Percentiles rank a stretch among this genome's conserved stretches.
These are phyloP conservation scores for Metaphire vulgaris DNA, from an alignment of 1,140 invertebrate species.

Conservation along the genomic window DNA sequence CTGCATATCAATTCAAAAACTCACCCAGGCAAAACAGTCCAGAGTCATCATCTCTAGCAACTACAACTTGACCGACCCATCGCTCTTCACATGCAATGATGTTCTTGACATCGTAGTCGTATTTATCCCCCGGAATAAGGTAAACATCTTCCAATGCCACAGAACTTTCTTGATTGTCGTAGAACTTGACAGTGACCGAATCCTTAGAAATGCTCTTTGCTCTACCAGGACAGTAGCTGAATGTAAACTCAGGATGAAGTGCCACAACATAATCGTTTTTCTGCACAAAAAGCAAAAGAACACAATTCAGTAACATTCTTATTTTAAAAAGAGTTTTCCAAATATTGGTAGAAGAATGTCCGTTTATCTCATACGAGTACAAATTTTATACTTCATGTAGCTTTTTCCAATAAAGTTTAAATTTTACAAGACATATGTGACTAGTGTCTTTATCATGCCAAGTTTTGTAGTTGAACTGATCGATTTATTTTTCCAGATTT, in stretches of 20 bases:
- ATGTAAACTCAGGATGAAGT: constrained; percentile 37
- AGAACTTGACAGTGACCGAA: constrained; percentile 36
- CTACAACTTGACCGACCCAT: constrained; percentile 38
- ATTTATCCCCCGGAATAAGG: constrained; percentile 36
- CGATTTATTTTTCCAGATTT: too few species aligned
- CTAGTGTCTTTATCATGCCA: too few species aligned
- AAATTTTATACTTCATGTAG: too few species aligned
- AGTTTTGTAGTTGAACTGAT: too few species aligned
- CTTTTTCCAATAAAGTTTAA: too few species aligned
- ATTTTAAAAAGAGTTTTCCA: too few species aligned
- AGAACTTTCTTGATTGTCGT: constrained; percentile 33
- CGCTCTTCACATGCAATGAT: constrained; percentile 36
- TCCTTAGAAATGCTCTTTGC: constrained; percentile 32
- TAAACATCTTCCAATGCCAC: constrained; percentile 37
- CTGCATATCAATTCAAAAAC: too few species aligned
- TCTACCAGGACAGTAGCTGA: constrained; percentile 43
- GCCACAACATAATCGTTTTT: constrained; percentile 37
- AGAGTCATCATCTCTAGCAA: constrained; percentile 39
- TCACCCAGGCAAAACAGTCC: constrained; percentile 40
- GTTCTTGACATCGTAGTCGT: constrained; percentile 36
- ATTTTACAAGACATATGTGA: too few species aligned
- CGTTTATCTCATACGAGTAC: too few species aligned
- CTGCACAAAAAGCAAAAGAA: constrained; percentile 25
- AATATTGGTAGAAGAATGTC: too few species aligned
- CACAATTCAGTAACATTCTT: too few species aligned